Evolutionary conservation across 2,888 invertebrate species (phyloP).

Genomic region (Andrena bucephala): DNA sequence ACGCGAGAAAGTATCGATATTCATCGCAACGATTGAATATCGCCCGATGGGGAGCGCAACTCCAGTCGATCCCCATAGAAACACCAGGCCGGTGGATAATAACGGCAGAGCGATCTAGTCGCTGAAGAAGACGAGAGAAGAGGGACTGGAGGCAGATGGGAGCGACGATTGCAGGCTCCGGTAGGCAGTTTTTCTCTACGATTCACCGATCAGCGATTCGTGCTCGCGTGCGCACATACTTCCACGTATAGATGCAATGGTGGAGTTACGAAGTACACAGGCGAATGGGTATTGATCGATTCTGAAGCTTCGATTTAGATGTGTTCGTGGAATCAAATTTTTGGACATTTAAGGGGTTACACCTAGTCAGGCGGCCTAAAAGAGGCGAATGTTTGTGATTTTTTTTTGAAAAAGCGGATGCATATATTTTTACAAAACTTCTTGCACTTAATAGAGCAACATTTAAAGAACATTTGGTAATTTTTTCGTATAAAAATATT

Average conservation of each 20-base stretch:
- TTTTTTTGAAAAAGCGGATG: too few species aligned
- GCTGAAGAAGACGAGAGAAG: background rate
- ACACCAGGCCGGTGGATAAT: slow-evolving; percentile 24
- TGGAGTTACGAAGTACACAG: background rate
- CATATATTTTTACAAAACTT: too few species aligned
- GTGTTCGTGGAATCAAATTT: too few species aligned
- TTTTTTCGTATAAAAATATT: too few species aligned
- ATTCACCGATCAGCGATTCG: background rate
- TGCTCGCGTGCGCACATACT: background rate
- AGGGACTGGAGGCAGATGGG: background rate
- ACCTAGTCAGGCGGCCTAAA: too few species aligned
- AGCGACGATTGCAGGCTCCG: background rate
- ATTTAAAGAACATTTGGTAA: too few species aligned
- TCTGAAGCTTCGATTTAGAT: too few species aligned
- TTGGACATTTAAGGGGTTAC: too few species aligned
- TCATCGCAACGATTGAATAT: slow-evolving; percentile 25
- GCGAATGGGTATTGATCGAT: background rate
- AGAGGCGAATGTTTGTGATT: too few species aligned
- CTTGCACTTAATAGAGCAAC: too few species aligned
- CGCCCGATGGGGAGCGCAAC: slow-evolving; percentile 3
- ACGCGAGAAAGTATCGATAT: slow-evolving; percentile 52
- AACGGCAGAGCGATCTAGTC: slow-evolving; percentile 12
- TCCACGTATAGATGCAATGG: background rate
- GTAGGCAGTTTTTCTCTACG: background rate
- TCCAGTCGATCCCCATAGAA: slow-evolving; percentile 11